Evolutionary conservation across 2,113 vertebrate genomes (phyloP), one percentile per base, ranked within the genome.

Genomic region (Otocyon megalotis): DNA sequence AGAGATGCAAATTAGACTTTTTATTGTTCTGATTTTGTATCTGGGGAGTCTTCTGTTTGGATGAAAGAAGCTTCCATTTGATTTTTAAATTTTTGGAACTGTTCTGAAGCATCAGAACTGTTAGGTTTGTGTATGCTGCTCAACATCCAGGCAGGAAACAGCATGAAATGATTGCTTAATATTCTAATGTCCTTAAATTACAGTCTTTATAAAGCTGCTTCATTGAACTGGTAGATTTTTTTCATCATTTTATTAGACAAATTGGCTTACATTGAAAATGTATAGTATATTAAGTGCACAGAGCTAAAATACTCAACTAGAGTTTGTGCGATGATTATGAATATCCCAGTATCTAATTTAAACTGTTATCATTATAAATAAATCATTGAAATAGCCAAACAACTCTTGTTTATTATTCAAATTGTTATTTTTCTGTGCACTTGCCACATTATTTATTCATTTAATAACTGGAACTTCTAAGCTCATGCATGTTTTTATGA

Each of bases 371-470:
- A 62, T 93, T 97, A 96, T 98, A 98, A 98, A 98, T 98, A 98
- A 98, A 97, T 98, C 85, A 95, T 84, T 81, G 50, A 97, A 96
- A 96, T 95, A 74, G 48, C 77, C 53, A 87, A 96, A 96, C 71
- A 88, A 98, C 97, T 98, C 96, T 97, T 98, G 91, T 90, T 98
- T 98, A 97, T 98, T 98, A 93, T 96, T 98, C 94, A 97, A 98
- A 98, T 97, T 96, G 88, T 92, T 97, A 37, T 96, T 98, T 98
- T 98, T 96, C 53, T 84, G 12, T 74, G 13, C 19, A 97, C 60
- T 97, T 97, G 92, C 56, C 88, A 72, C 94, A 94, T 98, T 98
- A 98, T 97, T 97, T 97, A 98, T 98, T 98, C 95, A 98, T 98
- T 95, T 98, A 98, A 97, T 98, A 98, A 96, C 92, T 19, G 74